A percentile compares a stretch with the other conserved stretches of the same genome.
Conservation (phyloP, 2,888 invertebrate species). For the Erebia aethiops region DNA sequence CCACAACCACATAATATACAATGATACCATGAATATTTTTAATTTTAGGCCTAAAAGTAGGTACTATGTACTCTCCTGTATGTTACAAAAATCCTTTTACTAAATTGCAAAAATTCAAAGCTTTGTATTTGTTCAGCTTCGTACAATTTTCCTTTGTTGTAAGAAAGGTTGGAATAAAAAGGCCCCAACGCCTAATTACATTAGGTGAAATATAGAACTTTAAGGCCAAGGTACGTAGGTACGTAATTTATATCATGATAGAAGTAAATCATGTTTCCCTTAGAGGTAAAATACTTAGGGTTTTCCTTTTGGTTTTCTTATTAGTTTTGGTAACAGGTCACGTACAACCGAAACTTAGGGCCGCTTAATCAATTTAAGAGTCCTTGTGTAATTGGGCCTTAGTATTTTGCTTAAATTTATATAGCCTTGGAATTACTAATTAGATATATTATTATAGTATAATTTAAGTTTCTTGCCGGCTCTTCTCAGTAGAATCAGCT, state of each 20-base stretch:
- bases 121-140: constrained; percentile 1
- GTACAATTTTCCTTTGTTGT: constrained; percentile 12
- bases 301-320: constrained; percentile 1
- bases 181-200: constrained; percentile 21
- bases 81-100: constrained; percentile 3
- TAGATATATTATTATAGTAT: neutral
- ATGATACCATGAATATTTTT: too few relatives aligned
- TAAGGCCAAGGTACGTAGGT: neutral
- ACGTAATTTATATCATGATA: too few relatives aligned
- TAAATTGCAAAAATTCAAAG: constrained; percentile 14
- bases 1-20: too few relatives aligned
- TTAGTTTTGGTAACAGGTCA: constrained; percentile 17
- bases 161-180: constrained; percentile 6
- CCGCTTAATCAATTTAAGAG: too few relatives aligned
- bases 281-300: neutral
- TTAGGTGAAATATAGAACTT: constrained; percentile 23
- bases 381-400: neutral
- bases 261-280: neutral
- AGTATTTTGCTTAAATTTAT: constrained; percentile 1
- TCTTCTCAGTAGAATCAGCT: too few relatives aligned
- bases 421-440: neutral
- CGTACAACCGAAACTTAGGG: constrained; percentile 7
- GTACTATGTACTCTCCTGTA: neutral
- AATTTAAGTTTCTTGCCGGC: too few relatives aligned
- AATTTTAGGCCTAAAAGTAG: too few relatives aligned